phyloP scores from a whole-genome alignment of 2,888 invertebrate genomes.

The Phlogophora meticulosa region DNA sequence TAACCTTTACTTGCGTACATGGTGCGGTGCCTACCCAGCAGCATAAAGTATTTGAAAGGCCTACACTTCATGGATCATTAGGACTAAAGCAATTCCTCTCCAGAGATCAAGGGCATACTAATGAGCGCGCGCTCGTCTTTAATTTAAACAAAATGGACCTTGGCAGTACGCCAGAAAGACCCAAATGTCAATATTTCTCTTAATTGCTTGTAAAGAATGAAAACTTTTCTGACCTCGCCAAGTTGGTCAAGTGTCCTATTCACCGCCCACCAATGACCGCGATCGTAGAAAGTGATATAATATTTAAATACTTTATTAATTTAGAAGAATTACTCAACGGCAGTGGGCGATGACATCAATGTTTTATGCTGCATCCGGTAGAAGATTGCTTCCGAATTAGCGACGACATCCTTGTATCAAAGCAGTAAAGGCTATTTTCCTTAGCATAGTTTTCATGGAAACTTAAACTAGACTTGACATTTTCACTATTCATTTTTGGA shows the following conservation, averaged over 20 bases:
- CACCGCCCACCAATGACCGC: constrained; percentile 50
- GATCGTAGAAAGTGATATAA: constrained; percentile 56
- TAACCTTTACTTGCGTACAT: not conserved
- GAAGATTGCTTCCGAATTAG: constrained; percentile 38
- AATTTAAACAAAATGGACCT: constrained; percentile 28
- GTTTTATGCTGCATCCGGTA: constrained; percentile 29
- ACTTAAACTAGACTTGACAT: not conserved
- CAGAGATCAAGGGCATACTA: constrained; percentile 6
- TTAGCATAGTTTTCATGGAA: constrained; percentile 8
- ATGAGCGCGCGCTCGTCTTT: constrained; percentile 12
- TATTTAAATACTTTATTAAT: constrained; percentile 27
- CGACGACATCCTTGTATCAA: constrained; percentile 14
- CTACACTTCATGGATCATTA: not conserved
- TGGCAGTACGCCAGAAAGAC: constrained; percentile 45
- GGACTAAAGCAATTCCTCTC: not conserved
- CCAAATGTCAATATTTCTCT: constrained; percentile 33
- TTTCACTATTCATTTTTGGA: constrained; percentile 14
- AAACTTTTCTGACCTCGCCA: constrained; percentile 52
- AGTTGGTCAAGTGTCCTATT: constrained; percentile 47
- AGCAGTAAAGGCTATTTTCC: constrained; percentile 21
- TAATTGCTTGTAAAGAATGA: constrained; percentile 21
- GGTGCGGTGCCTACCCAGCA: not conserved
- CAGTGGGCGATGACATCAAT: constrained; percentile 56
- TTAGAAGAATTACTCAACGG: constrained; percentile 42
- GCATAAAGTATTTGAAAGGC: not conserved